Evolutionary conservation across 2,797 vertebrate genomes (phyloP).

Genomic region (Choloepus didactylus): DNA sequence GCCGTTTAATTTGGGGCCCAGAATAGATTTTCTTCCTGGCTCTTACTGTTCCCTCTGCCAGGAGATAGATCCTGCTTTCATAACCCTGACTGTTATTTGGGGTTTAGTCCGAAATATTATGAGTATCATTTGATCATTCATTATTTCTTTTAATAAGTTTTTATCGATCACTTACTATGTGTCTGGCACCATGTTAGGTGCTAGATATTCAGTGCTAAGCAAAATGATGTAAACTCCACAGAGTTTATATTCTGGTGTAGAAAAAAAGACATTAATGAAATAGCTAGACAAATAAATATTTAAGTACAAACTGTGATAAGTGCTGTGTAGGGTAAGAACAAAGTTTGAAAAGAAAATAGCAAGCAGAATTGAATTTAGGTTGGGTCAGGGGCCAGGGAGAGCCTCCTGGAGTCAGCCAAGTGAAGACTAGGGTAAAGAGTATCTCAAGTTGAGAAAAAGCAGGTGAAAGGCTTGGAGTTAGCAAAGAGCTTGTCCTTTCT

Average conservation of each 20-base stretch:
- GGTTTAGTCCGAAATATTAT: not conserved
- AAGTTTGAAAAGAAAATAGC: not conserved
- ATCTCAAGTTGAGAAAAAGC: not conserved
- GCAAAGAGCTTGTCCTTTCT: not conserved
- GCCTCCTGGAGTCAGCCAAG: not conserved
- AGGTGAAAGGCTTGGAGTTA: not conserved
- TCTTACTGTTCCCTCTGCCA: not conserved
- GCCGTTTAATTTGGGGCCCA: not conserved
- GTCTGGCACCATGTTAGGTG: not conserved
- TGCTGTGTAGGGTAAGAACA: not conserved
- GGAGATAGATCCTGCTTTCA: not conserved
- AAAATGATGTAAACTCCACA: not conserved
- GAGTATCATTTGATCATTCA: not conserved
- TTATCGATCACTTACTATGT: not conserved
- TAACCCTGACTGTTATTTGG: not conserved
- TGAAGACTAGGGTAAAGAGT: not conserved
- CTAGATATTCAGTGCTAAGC: not conserved
- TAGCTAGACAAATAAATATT: not conserved
- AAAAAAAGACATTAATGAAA: not conserved
- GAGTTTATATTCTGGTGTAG: not conserved
- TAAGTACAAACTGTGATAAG: not conserved
- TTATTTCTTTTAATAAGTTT: not conserved
- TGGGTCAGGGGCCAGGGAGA: not conserved
- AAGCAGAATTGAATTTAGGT: not conserved
- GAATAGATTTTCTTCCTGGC: not conserved